phyloP scores from a whole-genome alignment of 2,888 invertebrate species.

The Chrysina gloriosa region DNA sequence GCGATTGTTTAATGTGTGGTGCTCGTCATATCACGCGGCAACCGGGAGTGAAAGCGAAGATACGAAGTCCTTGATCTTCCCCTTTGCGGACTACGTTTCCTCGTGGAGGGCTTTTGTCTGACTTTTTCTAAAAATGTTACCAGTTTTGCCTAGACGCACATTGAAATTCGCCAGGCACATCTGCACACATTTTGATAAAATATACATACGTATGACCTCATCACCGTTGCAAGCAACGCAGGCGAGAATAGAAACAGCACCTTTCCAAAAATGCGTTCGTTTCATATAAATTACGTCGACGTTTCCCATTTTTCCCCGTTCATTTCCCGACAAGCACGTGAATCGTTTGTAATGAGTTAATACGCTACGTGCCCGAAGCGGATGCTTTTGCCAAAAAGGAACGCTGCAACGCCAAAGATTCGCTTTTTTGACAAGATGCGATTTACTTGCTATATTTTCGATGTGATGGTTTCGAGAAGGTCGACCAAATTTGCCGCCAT shows the following conservation, averaged over 20 bases:
- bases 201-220: slow-evolving; percentile 2
- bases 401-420: slow-evolving; percentile 12
- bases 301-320: background rate
- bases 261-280: slow-evolving; percentile 18
- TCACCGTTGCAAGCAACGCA: background rate
- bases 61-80: too few relatives aligned
- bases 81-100: too few relatives aligned
- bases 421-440: background rate
- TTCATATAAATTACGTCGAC: slow-evolving; percentile 7
- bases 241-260: slow-evolving; percentile 8
- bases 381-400: slow-evolving; percentile 1
- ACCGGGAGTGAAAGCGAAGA: too few relatives aligned
- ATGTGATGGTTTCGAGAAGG: too few relatives aligned
- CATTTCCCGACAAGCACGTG: background rate
- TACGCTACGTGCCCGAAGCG: background rate
- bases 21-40: too few relatives aligned
- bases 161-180: background rate
- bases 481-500: too few relatives aligned
- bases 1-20: too few relatives aligned
- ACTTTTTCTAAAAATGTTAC: too few relatives aligned
- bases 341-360: slow-evolving; percentile 8
- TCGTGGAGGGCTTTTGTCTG: too few relatives aligned
- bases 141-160: too few relatives aligned
- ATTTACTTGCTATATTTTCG: too few relatives aligned
- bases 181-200: background rate